Evolutionary conservation across 2,888 invertebrate species (phyloP).

Genomic region (Ornithoptera alexandrae): DNA sequence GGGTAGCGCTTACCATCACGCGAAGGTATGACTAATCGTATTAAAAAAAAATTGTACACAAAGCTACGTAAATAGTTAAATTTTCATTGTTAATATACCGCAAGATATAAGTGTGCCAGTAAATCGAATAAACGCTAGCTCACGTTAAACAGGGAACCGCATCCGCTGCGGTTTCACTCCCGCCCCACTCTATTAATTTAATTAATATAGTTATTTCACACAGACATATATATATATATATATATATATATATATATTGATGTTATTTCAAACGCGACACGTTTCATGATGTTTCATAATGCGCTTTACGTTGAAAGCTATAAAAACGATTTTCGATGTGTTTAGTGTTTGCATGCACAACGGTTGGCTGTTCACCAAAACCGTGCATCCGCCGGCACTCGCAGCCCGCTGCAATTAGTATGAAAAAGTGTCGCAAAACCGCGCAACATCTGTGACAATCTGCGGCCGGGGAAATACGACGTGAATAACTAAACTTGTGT

Average conservation of each 20-base stretch:
- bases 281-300: conserved; percentile 9
- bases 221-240: too few relatives aligned
- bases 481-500: not conserved
- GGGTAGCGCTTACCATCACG: too few relatives aligned
- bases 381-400: conserved; percentile 36
- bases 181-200: conserved; percentile 45
- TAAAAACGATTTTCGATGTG: conserved; percentile 20
- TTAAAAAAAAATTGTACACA: not conserved
- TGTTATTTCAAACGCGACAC: conserved; percentile 14
- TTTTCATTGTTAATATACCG: not conserved
- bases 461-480: conserved; percentile 14
- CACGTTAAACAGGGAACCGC: conserved; percentile 24
- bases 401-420: conserved; percentile 42
- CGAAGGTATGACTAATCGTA: not conserved
- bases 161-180: conserved; percentile 35
- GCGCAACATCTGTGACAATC: conserved; percentile 36
- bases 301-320: conserved; percentile 9
- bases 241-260: conserved; percentile 36
- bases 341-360: conserved; percentile 24
- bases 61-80: not conserved
- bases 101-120: not conserved
- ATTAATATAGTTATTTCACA: conserved; percentile 45
- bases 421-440: conserved; percentile 40
- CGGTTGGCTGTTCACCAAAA: conserved; percentile 39
- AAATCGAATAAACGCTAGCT: conserved; percentile 1